Percentiles rank a stretch among this genome's conserved stretches.
Conservation (phyloP, 92 coral and sea anemone genomes). For the Zoanthus sansibaricus region DNA sequence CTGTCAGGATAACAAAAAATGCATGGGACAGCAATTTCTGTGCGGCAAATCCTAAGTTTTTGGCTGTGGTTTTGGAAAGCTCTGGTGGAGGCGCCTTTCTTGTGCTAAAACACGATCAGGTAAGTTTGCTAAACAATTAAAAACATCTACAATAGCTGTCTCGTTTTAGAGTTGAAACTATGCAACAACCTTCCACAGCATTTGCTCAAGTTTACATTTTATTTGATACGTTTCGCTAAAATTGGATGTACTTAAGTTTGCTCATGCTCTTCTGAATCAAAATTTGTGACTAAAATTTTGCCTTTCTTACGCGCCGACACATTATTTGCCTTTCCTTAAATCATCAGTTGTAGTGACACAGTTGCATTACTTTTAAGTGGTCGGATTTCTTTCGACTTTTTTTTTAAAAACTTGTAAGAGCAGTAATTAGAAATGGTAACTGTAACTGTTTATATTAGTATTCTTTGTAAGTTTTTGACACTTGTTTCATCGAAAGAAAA, state of each 20-base stretch:
- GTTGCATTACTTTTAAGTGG: neutral
- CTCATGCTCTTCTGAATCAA: neutral
- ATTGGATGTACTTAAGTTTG: neutral
- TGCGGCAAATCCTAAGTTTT: constrained; percentile 97
- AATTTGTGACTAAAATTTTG: neutral
- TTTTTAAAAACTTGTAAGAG: neutral
- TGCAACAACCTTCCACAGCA: neutral
- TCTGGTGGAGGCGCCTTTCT: constrained; percentile 96
- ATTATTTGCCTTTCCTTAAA: neutral
- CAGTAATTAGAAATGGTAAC: neutral
- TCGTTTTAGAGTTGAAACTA: neutral
- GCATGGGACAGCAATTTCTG: constrained; percentile 96
- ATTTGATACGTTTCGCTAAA: neutral
- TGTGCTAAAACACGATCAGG: constrained; percentile 88
- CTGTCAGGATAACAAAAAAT: constrained; percentile 80
- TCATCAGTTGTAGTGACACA: constrained; percentile 1
- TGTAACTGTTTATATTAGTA: neutral
- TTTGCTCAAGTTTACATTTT: neutral
- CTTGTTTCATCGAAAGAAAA: neutral
- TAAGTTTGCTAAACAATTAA: constrained; percentile 33
- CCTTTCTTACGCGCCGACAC: neutral
- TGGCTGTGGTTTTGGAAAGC: constrained; percentile 93
- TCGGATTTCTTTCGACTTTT: constrained; percentile 1
- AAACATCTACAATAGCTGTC: neutral
- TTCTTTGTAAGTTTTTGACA: neutral